phyloP scores from a whole-genome alignment of 2,113 vertebrate genomes.

The Rhagologus leucostigma region DNA sequence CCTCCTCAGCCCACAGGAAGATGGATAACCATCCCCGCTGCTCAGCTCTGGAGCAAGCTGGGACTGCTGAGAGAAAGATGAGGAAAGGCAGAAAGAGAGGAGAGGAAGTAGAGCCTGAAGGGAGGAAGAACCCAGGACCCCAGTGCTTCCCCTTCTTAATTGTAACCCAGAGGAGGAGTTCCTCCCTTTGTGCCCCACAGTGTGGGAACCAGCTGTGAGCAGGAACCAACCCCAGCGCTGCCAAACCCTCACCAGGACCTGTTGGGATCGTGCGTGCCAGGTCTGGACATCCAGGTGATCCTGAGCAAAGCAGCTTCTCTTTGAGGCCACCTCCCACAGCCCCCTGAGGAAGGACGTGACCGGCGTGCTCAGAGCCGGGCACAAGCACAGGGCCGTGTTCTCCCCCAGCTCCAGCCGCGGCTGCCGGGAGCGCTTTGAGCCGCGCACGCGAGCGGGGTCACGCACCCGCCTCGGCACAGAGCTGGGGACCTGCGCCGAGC shows the following conservation, averaged over 20 bases:
- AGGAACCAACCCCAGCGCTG: accelerated
- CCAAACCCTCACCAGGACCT: not conserved
- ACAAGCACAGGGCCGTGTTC: accelerated
- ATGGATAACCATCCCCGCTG: not conserved
- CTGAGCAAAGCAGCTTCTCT: not conserved
- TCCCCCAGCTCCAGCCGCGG: not conserved
- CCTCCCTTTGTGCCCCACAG: not conserved
- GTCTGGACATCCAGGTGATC: not conserved
- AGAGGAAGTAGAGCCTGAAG: not conserved
- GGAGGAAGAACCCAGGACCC: not conserved
- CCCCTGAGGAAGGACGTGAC: not conserved
- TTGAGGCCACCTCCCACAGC: accelerated
- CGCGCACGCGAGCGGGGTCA: accelerated
- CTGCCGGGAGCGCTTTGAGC: not conserved
- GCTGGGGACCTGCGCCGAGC: accelerated
- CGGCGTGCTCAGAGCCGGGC: accelerated
- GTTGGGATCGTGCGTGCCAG: accelerated
- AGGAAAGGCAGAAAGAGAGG: not conserved
- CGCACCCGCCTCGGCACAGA: accelerated
- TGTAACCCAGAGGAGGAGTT: accelerated
- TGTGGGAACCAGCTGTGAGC: accelerated
- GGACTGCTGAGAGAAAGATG: not conserved
- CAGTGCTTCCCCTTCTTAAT: not conserved
- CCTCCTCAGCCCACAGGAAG: not conserved
- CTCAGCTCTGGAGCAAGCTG: not conserved